Evolutionary conservation across 1,140 invertebrate genomes (phyloP), one percentile per base, ranked within the genome.

Genomic region (Drosophila parvula): DNA sequence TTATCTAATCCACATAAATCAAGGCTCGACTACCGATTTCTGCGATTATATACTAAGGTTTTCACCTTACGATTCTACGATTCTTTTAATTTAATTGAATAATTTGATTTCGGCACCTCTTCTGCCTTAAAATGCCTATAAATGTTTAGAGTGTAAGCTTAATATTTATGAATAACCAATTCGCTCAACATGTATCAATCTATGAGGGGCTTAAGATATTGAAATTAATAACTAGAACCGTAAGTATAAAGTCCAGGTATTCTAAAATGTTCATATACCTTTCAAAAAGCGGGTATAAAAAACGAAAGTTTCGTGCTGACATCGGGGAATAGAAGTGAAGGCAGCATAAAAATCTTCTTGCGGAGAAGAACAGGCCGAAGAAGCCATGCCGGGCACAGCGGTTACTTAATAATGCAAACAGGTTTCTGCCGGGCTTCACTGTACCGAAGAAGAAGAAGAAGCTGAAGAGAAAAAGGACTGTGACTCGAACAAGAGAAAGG

Each of bases 391-490:
- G 41, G 43, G 64, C 78, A 55, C 61, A 75, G 51, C 63, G 76
- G 83, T 86, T 86, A 86, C 83, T 86, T 83, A 86, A 86, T 86
- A 86, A 88, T 83, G 76, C 83, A 86, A 86, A 88, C 83, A 69
- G 83, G 83, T 86, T 86, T 86, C 63, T 59, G 57, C 53, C 36
- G 45, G 61, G 48, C 38, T 43, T 71, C 65, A 53, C 58, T 69
- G 61, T 69, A 65, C 65, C 45, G 18, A 36, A n/a, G 32, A 11
- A 36, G 51, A 55, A n/a, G 16, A 55, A 32, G 22, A 51, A 22
- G 1, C 1, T 2, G 22, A 18, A 27, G 65, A 41, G 30, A 40
- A 36, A 16, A 16, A 61, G 61, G 74, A 67, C 61, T 59, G 73
- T 44, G 74, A 47, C 58, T 75, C 38, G 34, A 44, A 28, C 73